A percentile compares a stretch with the other conserved stretches of the same genome.
These are phyloP conservation scores for Ctenodactylus gundi DNA, from an alignment of 2,113 vertebrate species.

Conservation along the genomic window DNA sequence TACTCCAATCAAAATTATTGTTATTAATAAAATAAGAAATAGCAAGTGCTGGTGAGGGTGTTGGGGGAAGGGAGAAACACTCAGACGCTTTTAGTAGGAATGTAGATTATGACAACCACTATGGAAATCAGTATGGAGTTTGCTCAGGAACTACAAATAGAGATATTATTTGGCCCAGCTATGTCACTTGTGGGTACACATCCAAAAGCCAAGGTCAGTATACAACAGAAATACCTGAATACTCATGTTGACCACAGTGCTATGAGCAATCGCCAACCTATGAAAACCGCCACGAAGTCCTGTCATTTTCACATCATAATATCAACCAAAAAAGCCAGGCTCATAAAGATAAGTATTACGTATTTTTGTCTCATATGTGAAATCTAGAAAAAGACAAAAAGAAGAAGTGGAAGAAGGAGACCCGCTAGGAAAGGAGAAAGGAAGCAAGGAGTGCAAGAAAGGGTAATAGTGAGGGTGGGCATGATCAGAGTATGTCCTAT, in stretches of 20 bases:
- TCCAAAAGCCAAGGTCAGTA: background rate
- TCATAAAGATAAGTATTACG: background rate
- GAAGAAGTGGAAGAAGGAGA: background rate
- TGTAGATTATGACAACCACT: background rate
- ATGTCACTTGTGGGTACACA: too few relatives aligned
- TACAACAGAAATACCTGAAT: background rate
- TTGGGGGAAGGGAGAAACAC: background rate
- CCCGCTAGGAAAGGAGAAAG: background rate
- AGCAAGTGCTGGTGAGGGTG: background rate
- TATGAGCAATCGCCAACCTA: background rate
- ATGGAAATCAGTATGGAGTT: background rate
- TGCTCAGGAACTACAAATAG: too few relatives aligned
- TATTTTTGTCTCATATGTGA: background rate
- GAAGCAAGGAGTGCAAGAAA: too few relatives aligned
- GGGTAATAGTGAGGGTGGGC: too few relatives aligned
- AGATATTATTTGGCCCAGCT: too few relatives aligned
- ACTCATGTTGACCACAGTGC: background rate
- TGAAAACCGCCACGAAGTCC: background rate
- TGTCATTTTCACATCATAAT: background rate
- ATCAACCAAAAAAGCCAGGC: background rate
- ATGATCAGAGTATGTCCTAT: too few relatives aligned
- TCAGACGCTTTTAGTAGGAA: background rate
- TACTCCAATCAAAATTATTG: background rate
- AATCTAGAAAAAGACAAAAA: too few relatives aligned
- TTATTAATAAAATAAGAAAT: background rate